A percentile compares a stretch with the other conserved stretches of the same genome.
Conservation (phyloP, 2,797 vertebrate genomes). For the Sus cebifrons region DNA sequence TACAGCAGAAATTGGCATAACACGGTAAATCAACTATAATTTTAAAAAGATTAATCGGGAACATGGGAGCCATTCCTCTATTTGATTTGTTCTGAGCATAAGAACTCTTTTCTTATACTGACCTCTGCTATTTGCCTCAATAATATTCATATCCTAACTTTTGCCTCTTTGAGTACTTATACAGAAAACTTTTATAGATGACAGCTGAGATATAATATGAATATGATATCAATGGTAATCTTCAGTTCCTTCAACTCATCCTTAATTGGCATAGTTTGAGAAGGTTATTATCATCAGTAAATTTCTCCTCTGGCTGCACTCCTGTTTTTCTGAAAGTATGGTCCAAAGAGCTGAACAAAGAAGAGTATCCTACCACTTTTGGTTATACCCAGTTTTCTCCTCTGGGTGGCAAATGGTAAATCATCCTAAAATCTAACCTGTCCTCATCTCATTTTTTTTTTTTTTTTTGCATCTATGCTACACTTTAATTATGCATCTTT, state of each 20-base stretch:
- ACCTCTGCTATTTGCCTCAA: background rate
- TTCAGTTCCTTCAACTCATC: background rate
- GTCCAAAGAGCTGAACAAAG: background rate
- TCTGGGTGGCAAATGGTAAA: background rate
- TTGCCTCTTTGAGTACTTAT: constrained; percentile 1
- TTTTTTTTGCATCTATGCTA: background rate
- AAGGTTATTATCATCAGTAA: background rate
- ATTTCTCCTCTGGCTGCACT: background rate
- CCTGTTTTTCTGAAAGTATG: background rate
- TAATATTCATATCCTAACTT: background rate
- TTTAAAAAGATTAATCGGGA: background rate
- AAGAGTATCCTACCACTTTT: background rate
- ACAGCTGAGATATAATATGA: background rate
- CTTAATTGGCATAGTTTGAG: background rate
- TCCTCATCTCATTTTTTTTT: background rate
- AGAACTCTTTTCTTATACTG: background rate
- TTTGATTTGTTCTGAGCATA: constrained; percentile 10
- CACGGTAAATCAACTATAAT: no score
- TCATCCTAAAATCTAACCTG: background rate
- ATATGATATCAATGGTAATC: background rate
- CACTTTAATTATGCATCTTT: background rate
- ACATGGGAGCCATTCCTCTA: background rate
- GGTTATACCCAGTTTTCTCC: background rate
- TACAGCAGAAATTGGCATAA: no score
- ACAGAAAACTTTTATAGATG: background rate